Base-by-base conservation (phyloP, 2,888 invertebrate genomes). In the Tethea ocularis region DNA sequence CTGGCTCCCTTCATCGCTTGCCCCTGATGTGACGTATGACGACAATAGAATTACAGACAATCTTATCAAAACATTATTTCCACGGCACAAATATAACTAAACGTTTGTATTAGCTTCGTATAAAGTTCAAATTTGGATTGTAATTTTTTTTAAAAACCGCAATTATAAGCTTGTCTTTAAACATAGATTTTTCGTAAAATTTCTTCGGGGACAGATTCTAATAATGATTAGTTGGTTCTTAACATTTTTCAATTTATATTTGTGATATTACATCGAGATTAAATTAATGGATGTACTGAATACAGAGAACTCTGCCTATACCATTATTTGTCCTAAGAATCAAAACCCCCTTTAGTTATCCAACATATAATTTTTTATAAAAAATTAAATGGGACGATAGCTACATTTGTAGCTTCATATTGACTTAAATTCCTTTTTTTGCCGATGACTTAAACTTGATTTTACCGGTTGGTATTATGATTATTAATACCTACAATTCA, bases 1-100 rank as follows among this genome's bases (percentile, higher is more conserved):
- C 81, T 77, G 74, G 54, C 33, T 54, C 54, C 54, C 54, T 54
- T 80, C 82, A 76, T 77, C 81, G 76, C 71, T 63, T 72, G 71
- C 81, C 80, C 79, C 81, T 81, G 75, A 82, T 83, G 79, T 82
- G 80, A 83, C 84, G 82, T 83, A 83, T 80, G 78, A 79, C 73
- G 76, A 85, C 81, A 84, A 86, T 81, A 74, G 78, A 67, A 70
- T 63, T 17, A 67, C 60, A 64, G 63, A 63, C 67, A 63, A 60
- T 62, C 55, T 17, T 54, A 60, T 56, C 60, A 24, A 53, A 57
- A 58, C n/a, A 22, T 52, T 20, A 53, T 33, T 13, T 7, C 41
- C 11, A 33, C 13, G 33, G 13, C 13, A 52, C 41, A 15, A 2
- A 20, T 20, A 0, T 26, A 22, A 55, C 38, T 3, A 7, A 38